Conservation (phyloP, 1,140 invertebrate species). For the Monomorium pharaonis region DNA sequence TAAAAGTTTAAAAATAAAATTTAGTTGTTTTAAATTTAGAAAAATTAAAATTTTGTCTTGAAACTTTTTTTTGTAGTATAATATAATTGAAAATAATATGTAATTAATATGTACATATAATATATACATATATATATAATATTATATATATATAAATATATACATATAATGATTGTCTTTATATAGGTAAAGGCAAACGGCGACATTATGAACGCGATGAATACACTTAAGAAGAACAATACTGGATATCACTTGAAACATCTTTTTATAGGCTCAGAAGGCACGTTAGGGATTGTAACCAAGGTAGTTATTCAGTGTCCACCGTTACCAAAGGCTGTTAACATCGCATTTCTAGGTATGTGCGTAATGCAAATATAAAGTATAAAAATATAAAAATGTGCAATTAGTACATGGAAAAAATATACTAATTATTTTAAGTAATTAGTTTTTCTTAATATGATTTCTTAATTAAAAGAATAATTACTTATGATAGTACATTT, state of each 20-base stretch:
- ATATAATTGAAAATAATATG: background rate
- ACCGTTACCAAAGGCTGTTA: slow-evolving; percentile 90
- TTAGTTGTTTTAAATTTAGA: background rate
- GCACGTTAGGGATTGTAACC: slow-evolving; percentile 97
- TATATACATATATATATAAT: too few species aligned
- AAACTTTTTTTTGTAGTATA: background rate
- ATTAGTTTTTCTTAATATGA: too few species aligned
- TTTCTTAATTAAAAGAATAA: too few species aligned
- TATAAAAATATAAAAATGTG: slow-evolving; percentile 7
- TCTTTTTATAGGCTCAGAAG: slow-evolving; percentile 98
- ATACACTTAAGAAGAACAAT: slow-evolving; percentile 97
- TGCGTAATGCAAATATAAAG: slow-evolving; percentile 78
- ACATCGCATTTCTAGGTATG: slow-evolving; percentile 94
- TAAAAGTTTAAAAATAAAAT: background rate
- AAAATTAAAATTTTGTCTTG: background rate
- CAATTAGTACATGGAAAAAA: background rate
- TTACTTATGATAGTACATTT: too few species aligned
- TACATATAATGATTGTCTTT: background rate
- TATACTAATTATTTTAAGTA: too few species aligned
- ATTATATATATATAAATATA: too few species aligned
- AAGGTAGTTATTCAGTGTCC: slow-evolving; percentile 97
- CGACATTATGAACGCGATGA: slow-evolving; percentile 93
- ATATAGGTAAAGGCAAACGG: slow-evolving; percentile 95
- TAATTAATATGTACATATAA: too few species aligned
- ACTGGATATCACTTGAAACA: slow-evolving; percentile 99